Conservation (phyloP, 2,113 vertebrate species). For the Entelurus aequoreus region DNA sequence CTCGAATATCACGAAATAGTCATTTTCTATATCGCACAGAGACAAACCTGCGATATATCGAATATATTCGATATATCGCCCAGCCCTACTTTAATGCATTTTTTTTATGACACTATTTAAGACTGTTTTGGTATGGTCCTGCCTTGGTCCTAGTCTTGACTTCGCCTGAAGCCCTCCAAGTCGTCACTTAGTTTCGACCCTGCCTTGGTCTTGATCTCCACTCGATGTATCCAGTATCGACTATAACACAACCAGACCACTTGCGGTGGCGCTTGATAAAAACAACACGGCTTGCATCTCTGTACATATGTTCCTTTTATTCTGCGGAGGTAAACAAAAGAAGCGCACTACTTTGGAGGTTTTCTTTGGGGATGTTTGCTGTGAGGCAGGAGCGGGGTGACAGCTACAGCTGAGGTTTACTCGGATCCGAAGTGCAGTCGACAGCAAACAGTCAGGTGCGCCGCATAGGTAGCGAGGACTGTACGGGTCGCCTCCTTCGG, state of each 20-base stretch:
- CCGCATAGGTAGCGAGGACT: conserved; percentile 60
- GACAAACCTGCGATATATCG: no score
- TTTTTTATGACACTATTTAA: no score
- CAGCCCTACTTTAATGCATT: no score
- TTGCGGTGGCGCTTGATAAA: conserved; percentile 30
- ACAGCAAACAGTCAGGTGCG: conserved; percentile 61
- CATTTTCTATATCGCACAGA: no score
- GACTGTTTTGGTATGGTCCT: no score
- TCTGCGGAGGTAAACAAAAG: conserved; percentile 37
- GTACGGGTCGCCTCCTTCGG: conserved; percentile 24
- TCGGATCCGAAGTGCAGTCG: conserved; percentile 61
- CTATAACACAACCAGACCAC: conserved; percentile 1
- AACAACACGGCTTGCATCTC: conserved; percentile 39
- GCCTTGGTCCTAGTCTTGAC: no score
- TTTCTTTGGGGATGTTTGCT: conserved; percentile 36
- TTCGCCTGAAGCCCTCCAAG: no score
- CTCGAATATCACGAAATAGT: no score
- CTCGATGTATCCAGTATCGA: no score
- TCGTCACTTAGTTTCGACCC: no score
- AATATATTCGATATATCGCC: no score
- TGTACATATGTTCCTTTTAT: conserved; percentile 32
- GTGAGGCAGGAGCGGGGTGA: conserved; percentile 23
- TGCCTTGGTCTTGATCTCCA: no score
- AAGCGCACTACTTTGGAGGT: conserved; percentile 27
- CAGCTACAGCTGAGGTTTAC: conserved; percentile 50